Evolutionary conservation across 2,113 vertebrate species (phyloP), one percentile per base, ranked within the genome.

Genomic region (Himantopus leucocephalus): DNA sequence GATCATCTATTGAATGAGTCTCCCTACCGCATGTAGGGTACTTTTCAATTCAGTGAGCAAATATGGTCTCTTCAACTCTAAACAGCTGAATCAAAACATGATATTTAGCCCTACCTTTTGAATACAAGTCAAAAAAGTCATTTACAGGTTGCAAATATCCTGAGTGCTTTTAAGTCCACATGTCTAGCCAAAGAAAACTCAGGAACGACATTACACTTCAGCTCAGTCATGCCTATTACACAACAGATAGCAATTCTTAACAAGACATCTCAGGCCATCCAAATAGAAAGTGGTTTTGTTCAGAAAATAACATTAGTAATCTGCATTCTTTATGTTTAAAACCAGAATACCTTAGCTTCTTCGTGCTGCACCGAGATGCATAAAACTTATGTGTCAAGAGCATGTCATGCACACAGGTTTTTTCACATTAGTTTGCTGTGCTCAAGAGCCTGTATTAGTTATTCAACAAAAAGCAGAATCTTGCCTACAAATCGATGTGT

Each of bases 131-230:
- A 35, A 64, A 56, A 43, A 84, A 91, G 48, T 78, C 27, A 90
- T 59, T 88, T 84, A 70, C 10, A 85, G 62, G 30, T 89, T 91
- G 60, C 35, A 91, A 89, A 92, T 74, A 94, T n/a, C 60, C 35
- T 7, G 24, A 95, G 43, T 87, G 29, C 87, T 92, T 77, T 71
- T 34, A 95, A 85, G 60, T 58, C 27, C 30, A 13, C 27, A 52
- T 6, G 21, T 48, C 58, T 58, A 55, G 70, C 80, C 87, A 89
- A 89, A 90, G 37, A 39, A 94, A 95, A 94, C 41, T 84, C 48
- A 47, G 6, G 47, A 91, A 95, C 71, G 24, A 18, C 59, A 50
- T 55, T 64, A 64, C 50, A 50, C 73, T 70, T 58, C 83, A 89
- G 59, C 45, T 87, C 74, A 75, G 60, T 35, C 66, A 85, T 17